These are phyloP conservation scores for Actinopyga echinites DNA, from an alignment of 53 echinoderm and acorn worm species.

Conservation along the genomic window DNA sequence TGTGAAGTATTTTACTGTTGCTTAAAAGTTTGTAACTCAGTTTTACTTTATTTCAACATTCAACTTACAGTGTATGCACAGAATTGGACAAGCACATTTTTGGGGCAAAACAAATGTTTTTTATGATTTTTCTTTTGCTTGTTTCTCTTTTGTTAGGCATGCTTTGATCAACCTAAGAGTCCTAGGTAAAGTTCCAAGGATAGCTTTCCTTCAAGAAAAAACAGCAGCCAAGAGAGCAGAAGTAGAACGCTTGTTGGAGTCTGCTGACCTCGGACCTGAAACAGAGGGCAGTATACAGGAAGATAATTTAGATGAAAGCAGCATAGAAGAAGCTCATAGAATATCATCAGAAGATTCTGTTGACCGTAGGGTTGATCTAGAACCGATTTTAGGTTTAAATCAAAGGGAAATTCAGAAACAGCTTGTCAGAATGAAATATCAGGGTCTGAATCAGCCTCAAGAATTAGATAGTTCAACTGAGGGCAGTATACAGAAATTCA, in stretches of 20 bases:
- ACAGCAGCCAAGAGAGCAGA: constrained; percentile 75
- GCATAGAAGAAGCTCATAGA: background rate
- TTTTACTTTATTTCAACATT: too few species aligned
- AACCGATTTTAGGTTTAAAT: constrained; percentile 14
- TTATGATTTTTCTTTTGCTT: background rate
- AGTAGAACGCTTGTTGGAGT: constrained; percentile 68
- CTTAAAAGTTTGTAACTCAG: too few species aligned
- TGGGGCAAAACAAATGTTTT: too few species aligned
- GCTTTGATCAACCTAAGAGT: constrained; percentile 71
- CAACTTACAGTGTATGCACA: too few species aligned
- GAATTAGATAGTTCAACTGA: background rate
- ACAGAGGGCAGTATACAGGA: background rate
- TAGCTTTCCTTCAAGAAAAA: constrained; percentile 84
- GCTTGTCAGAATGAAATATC: background rate
- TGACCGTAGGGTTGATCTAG: background rate
- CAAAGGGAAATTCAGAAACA: background rate
- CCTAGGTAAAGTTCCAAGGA: constrained; percentile 71
- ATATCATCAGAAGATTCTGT: background rate
- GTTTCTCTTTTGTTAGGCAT: constrained; percentile 57
- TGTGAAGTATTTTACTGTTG: too few species aligned
- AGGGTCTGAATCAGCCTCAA: background rate
- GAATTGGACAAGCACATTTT: too few species aligned
- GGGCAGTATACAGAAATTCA: constrained; percentile 40
- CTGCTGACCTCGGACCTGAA: constrained; percentile 54
- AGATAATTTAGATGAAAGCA: background rate